Evolutionary conservation across 2,888 invertebrate species (phyloP).

Genomic region (Pheosia gnoma): DNA sequence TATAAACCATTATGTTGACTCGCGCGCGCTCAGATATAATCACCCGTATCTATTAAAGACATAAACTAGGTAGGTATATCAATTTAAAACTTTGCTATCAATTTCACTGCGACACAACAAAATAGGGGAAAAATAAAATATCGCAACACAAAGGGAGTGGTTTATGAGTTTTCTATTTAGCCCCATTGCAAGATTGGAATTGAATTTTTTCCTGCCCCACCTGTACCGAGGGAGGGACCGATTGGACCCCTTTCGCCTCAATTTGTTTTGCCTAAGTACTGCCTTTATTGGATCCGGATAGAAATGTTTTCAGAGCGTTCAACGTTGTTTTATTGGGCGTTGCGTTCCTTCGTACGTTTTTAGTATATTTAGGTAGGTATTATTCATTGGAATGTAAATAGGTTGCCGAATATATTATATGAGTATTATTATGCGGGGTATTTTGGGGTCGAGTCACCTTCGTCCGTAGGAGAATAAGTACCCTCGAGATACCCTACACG

Average conservation of each 20-base stretch:
- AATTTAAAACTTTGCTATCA: too few relatives aligned
- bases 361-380: neutral
- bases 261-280: slow-evolving; percentile 35
- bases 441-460: too few relatives aligned
- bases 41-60: slow-evolving; percentile 5
- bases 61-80: slow-evolving; percentile 12
- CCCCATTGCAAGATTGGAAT: slow-evolving; percentile 44
- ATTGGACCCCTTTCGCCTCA: slow-evolving; percentile 14
- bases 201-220: slow-evolving; percentile 43
- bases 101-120: slow-evolving; percentile 2
- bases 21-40: neutral
- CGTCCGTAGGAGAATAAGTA: too few relatives aligned
- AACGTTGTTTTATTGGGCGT: slow-evolving; percentile 2
- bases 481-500: too few relatives aligned
- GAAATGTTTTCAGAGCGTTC: slow-evolving; percentile 17
- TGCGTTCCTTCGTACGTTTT: neutral
- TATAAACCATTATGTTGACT: too few relatives aligned
- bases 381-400: too few relatives aligned
- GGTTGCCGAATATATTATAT: too few relatives aligned
- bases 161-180: slow-evolving; percentile 62
- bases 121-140: slow-evolving; percentile 50
- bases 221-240: slow-evolving; percentile 3
- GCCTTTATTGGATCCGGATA: slow-evolving; percentile 28
- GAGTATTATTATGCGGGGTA: too few relatives aligned
- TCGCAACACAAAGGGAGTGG: slow-evolving; percentile 52